A percentile compares a stretch with the other conserved stretches of the same genome.
These are phyloP conservation scores for Apteryx owenii DNA, from an alignment of 2,113 vertebrate genomes.

Conservation along the genomic window DNA sequence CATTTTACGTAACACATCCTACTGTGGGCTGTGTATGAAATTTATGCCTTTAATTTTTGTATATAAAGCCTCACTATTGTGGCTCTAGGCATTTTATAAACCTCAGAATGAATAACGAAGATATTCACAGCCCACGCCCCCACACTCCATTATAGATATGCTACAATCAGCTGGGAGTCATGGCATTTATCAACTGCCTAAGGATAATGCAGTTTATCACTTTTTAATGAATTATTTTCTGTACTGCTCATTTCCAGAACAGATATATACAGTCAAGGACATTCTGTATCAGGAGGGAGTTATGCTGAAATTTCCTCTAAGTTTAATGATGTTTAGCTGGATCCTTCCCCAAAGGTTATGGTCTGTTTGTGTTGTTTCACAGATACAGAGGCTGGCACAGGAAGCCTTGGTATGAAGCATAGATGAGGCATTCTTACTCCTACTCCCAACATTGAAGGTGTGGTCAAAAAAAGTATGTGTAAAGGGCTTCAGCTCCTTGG, in stretches of 20 bases:
- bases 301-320: not conserved
- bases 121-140: not conserved
- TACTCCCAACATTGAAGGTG: not conserved
- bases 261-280: conserved; percentile 55
- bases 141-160: conserved; percentile 31
- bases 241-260: conserved; percentile 34
- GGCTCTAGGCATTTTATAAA: conserved; percentile 44
- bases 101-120: conserved; percentile 3
- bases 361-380: not conserved
- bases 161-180: conserved; percentile 52
- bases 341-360: not conserved
- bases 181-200: conserved; percentile 54
- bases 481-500: not conserved
- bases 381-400: not conserved
- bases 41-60: conserved; percentile 58
- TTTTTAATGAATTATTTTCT: conserved; percentile 66
- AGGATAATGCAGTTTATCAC: conserved; percentile 58
- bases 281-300: conserved; percentile 2
- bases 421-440: not conserved
- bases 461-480: not conserved
- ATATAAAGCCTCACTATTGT: conserved; percentile 21
- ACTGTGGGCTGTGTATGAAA: conserved; percentile 27
- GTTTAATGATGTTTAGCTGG: conserved; percentile 2
- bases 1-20: not conserved
- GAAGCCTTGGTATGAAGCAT: not conserved